A percentile compares a stretch with the other conserved stretches of the same genome.
These are phyloP conservation scores for Drosophila melanica DNA, from an alignment of 1,140 invertebrate genomes.

Conservation along the genomic window DNA sequence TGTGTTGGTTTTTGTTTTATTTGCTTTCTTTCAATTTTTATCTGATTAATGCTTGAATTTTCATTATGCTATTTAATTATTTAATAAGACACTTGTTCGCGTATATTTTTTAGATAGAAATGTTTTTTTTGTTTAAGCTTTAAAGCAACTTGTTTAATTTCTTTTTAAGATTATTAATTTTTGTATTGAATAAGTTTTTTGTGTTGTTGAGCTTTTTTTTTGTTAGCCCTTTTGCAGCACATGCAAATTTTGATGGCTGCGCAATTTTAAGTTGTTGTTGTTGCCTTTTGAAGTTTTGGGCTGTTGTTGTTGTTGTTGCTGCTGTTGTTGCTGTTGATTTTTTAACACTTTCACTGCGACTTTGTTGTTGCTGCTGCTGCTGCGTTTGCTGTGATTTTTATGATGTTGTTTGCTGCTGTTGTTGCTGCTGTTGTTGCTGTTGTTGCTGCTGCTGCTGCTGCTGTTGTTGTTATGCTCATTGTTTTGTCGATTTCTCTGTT, in stretches of 20 bases:
- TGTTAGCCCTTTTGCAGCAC: conserved; percentile 71
- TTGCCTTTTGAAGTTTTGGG: conserved; percentile 51
- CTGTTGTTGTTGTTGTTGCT: conserved; percentile 58
- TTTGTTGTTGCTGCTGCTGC: conserved; percentile 50
- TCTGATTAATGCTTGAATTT: conserved; percentile 17
- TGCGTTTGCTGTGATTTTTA: conserved; percentile 62
- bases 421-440: conserved; percentile 35
- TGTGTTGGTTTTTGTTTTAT: conserved; percentile 34
- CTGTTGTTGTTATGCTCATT: conserved; percentile 79
- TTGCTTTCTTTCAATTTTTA: not conserved
- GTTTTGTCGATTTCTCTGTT: conserved; percentile 83
- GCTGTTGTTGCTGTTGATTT: conserved; percentile 53
- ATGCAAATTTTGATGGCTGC: conserved; percentile 55
- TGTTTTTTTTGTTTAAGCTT: conserved; percentile 48
- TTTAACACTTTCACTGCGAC: conserved; percentile 80
- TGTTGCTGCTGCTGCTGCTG: conserved; percentile 37
- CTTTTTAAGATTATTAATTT: conserved; percentile 18
- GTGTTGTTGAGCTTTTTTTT: conserved; percentile 20
- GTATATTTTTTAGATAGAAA: conserved; percentile 62
- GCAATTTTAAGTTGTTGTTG: conserved; percentile 42
- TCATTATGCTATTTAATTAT: conserved; percentile 49
- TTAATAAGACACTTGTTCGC: conserved; percentile 81
- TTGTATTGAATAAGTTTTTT: conserved; percentile 36
- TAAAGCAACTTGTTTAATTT: conserved; percentile 61
- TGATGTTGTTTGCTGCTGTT: conserved; percentile 47